phyloP scores from a whole-genome alignment of 2,797 vertebrate species.

The Tragopan temminckii region DNA sequence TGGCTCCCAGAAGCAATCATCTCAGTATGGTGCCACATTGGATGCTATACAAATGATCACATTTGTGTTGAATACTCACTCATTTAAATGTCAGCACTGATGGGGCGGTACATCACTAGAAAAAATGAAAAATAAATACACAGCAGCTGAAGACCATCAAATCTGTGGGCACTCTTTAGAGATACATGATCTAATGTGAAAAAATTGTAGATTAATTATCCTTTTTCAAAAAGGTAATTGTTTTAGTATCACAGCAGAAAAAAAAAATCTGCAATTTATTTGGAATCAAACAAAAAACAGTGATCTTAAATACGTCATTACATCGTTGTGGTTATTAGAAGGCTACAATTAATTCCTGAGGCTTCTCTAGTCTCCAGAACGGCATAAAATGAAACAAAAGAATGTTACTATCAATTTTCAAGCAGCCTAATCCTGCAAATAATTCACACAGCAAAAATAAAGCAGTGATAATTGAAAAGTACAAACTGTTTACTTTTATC shows the following conservation, averaged over 20 bases:
- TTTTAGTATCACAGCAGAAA: constrained; percentile 88
- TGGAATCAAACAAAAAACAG: constrained; percentile 86
- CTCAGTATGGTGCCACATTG: constrained; percentile 91
- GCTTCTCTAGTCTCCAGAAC: constrained; percentile 73
- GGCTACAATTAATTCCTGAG: constrained; percentile 84
- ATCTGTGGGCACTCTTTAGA: constrained; percentile 83
- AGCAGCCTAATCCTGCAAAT: constrained; percentile 54
- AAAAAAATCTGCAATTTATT: constrained; percentile 89
- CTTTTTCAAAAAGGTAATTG: constrained; percentile 90
- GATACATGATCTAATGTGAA: constrained; percentile 91
- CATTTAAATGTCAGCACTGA: constrained; percentile 99
- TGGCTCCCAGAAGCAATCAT: constrained; percentile 94
- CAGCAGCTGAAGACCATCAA: constrained; percentile 87
- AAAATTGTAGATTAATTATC: constrained; percentile 93
- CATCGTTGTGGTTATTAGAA: constrained; percentile 85
- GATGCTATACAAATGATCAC: constrained; percentile 94
- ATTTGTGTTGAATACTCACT: constrained; percentile 95
- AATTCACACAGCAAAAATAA: not conserved
- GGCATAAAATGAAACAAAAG: constrained; percentile 79
- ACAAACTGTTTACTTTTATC: not conserved
- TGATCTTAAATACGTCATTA: constrained; percentile 84
- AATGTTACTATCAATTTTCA: constrained; percentile 70
- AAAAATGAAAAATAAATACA: constrained; percentile 86
- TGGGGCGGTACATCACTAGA: constrained; percentile 85
- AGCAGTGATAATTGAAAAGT: not conserved